Percentiles rank a stretch among this genome's conserved stretches.
These are phyloP conservation scores for Neocrepidodera transversa DNA, from an alignment of 2,888 invertebrate species.

Conservation along the genomic window DNA sequence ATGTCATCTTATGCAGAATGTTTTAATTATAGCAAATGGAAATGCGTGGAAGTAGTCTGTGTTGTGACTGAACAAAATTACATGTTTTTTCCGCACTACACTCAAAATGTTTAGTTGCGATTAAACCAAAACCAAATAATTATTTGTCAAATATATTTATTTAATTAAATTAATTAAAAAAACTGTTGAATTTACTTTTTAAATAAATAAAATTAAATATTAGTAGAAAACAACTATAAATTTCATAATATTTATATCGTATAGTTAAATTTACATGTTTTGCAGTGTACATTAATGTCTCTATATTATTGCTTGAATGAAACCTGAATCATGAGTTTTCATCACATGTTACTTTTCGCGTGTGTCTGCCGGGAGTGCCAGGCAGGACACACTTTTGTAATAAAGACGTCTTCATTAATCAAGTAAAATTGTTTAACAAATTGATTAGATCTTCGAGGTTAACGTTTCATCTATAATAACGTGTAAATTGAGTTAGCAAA, in stretches of 20 bases:
- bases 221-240: too few relatives aligned
- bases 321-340: not conserved
- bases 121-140: too few relatives aligned
- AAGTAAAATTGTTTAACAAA: conserved; percentile 9
- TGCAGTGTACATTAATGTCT: not conserved
- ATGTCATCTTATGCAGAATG: conserved; percentile 51
- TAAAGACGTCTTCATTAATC: conserved; percentile 7
- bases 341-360: too few relatives aligned
- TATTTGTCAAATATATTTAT: too few relatives aligned
- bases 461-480: conserved; percentile 1
- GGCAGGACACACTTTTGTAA: not conserved
- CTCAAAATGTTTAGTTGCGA: too few relatives aligned
- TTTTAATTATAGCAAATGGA: conserved; percentile 52
- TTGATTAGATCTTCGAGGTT: not conserved
- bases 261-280: not conserved
- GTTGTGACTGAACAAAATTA: conserved; percentile 43
- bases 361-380: not conserved
- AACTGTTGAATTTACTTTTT: too few relatives aligned
- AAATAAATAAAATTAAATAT: too few relatives aligned
- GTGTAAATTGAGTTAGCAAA: too few relatives aligned
- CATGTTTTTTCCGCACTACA: conserved; percentile 1
- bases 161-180: too few relatives aligned
- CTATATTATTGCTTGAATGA: too few relatives aligned
- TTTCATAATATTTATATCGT: too few relatives aligned
- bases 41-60: conserved; percentile 50